A percentile compares a stretch with the other conserved stretches of the same genome.
Conservation (phyloP, 2,888 invertebrate species). For the Pollenia griseotomentosa region DNA sequence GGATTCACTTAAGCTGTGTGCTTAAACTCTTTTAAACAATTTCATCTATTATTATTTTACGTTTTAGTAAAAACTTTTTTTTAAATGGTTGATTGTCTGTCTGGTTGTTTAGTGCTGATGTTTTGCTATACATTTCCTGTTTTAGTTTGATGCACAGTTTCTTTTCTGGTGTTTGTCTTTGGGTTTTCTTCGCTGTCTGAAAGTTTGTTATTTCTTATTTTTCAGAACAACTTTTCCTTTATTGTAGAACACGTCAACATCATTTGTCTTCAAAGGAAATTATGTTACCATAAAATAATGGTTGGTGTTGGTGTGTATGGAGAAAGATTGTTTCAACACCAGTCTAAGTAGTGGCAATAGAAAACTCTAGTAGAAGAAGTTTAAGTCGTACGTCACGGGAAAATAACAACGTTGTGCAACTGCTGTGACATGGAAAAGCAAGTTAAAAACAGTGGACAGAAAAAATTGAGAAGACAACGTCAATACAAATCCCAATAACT, state of each 20-base stretch:
- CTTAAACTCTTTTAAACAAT: conserved; percentile 10
- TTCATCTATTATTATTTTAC: conserved; percentile 1
- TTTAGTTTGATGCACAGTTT: conserved; percentile 42
- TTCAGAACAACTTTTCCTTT: conserved; percentile 45
- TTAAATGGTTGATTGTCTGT: not conserved
- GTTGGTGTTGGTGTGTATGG: conserved; percentile 2
- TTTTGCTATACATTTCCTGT: conserved; percentile 27
- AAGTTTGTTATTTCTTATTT: conserved; percentile 17
- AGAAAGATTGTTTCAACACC: not conserved
- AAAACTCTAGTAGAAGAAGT: not conserved
- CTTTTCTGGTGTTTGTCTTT: conserved; percentile 26
- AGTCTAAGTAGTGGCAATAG: conserved; percentile 6
- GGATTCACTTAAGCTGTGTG: not conserved
- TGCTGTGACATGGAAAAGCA: not conserved
- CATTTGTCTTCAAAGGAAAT: conserved; percentile 73
- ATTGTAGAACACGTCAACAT: conserved; percentile 69
- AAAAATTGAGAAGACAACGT: no score
- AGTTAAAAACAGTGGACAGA: conserved; percentile 23
- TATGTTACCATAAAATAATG: conserved; percentile 70
- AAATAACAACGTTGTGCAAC: not conserved
- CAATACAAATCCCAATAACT: no score
- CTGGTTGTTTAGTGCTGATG: conserved; percentile 39
- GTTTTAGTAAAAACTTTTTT: conserved; percentile 27
- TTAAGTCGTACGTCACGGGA: not conserved
- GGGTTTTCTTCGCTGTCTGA: conserved; percentile 18